Conservation (phyloP, 2,888 invertebrate species). For the Oconnorella tubifera region DNA sequence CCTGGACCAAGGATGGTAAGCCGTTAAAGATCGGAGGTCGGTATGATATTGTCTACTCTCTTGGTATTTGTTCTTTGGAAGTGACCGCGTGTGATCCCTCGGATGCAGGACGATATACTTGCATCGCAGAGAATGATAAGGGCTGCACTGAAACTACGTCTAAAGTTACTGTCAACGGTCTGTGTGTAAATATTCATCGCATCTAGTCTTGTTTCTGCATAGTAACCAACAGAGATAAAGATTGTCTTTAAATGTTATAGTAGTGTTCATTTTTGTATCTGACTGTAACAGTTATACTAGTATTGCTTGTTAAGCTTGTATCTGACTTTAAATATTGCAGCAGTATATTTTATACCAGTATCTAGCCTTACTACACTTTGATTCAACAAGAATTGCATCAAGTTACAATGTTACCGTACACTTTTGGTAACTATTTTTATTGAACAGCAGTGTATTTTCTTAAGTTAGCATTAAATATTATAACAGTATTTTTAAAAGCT, state of each 20-base stretch:
- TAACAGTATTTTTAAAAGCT: too few relatives aligned
- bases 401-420: too few relatives aligned
- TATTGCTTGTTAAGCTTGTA: too few relatives aligned
- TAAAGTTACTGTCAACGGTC: slow-evolving; percentile 60
- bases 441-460: too few relatives aligned
- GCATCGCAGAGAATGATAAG: slow-evolving; percentile 86
- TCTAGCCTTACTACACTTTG: too few relatives aligned
- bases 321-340: too few relatives aligned
- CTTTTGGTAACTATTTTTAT: too few relatives aligned
- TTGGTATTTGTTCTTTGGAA: slow-evolving; percentile 95
- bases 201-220: too few relatives aligned
- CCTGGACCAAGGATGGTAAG: slow-evolving; percentile 78
- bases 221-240: not conserved
- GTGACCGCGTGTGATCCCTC: slow-evolving; percentile 88
- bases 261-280: not conserved
- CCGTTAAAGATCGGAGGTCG: slow-evolving; percentile 78
- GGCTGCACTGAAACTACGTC: slow-evolving; percentile 93
- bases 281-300: too few relatives aligned
- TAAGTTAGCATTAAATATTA: too few relatives aligned
- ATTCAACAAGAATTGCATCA: too few relatives aligned
- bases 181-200: slow-evolving; percentile 10
- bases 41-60: slow-evolving; percentile 82
- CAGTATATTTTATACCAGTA: too few relatives aligned
- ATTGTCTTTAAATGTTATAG: not conserved
- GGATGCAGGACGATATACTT: slow-evolving; percentile 94